Percentiles rank a stretch among this genome's conserved stretches.
phyloP scores from a whole-genome alignment of 2,113 vertebrate species.

The Macroglossus sobrinus region DNA sequence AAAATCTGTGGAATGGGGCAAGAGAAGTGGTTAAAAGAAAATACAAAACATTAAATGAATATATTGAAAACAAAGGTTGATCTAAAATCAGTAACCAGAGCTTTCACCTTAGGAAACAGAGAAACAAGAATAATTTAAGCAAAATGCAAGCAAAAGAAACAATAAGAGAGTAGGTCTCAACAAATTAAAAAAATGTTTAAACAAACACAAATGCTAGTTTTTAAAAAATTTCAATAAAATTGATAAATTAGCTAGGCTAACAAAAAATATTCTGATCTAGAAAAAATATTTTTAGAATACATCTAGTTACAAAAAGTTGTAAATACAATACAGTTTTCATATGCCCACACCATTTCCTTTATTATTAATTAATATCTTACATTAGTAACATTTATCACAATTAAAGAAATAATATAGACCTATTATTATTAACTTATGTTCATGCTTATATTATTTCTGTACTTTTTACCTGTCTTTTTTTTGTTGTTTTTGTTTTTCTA shows the following conservation, averaged over 20 bases:
- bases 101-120: background rate
- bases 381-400: background rate
- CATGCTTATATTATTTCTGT: background rate
- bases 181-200: background rate
- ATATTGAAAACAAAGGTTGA: background rate
- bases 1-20: background rate
- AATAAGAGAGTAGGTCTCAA: background rate
- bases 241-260: background rate
- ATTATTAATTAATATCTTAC: background rate
- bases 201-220: background rate
- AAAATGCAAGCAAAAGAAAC: background rate
- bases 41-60: background rate
- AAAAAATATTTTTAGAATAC: background rate
- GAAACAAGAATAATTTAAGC: background rate
- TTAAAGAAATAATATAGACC: background rate
- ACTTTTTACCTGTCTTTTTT: background rate
- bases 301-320: background rate
- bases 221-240: background rate
- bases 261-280: background rate
- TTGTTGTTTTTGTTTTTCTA: background rate
- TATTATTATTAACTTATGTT: background rate
- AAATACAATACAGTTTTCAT: background rate
- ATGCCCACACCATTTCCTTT: background rate
- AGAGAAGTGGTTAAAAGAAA: background rate
- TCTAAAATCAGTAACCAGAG: background rate